Percentiles rank a stretch among this genome's conserved stretches.
Conservation (phyloP, 2,888 invertebrate species). For the Uropetala carovei region DNA sequence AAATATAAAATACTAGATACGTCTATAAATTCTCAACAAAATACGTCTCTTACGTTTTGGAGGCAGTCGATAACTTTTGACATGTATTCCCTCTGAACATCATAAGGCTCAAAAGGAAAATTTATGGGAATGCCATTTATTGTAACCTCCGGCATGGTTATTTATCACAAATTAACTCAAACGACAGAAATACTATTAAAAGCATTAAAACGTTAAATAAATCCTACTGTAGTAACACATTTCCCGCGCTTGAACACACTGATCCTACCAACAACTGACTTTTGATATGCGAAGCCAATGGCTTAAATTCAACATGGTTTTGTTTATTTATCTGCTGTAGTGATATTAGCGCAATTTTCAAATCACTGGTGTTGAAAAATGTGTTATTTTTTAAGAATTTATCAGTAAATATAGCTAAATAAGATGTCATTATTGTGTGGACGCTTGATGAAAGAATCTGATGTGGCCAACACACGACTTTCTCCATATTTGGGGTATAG, state of each 20-base stretch:
- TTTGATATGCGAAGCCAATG: background rate
- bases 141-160: conserved; percentile 80
- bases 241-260: background rate
- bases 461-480: too few species aligned
- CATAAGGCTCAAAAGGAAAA: conserved; percentile 96
- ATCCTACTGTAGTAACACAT: background rate
- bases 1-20: background rate
- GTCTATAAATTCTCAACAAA: background rate
- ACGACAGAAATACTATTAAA: background rate
- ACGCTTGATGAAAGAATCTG: too few species aligned
- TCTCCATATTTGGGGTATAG: too few species aligned
- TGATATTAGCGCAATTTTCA: too few species aligned
- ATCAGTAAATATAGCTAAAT: too few species aligned
- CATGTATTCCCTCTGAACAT: conserved; percentile 94
- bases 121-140: conserved; percentile 84
- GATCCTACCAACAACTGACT: background rate
- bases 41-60: conserved; percentile 78
- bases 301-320: background rate
- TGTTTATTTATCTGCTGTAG: too few species aligned
- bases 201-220: background rate
- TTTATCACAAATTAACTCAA: background rate
- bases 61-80: conserved; percentile 90
- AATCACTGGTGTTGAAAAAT: too few species aligned
- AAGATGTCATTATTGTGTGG: too few species aligned
- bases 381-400: too few species aligned